Conservation (phyloP, 2,113 vertebrate genomes). For the Gallinago media region DNA sequence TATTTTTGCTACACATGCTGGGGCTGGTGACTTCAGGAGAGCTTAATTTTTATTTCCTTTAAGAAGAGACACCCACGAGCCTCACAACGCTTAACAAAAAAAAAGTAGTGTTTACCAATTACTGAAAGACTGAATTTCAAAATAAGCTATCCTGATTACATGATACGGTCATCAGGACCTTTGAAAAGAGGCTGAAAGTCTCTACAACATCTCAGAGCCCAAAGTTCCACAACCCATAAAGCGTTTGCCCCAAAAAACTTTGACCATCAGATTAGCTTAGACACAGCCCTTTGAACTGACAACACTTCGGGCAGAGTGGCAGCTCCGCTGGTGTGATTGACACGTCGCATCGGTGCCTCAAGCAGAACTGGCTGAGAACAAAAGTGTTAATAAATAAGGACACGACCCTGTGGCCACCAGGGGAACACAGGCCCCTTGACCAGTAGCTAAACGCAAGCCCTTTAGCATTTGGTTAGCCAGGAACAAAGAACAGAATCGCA, state of each 20-base stretch:
- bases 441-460: not conserved
- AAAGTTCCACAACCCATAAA: conserved; percentile 18
- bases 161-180: not conserved
- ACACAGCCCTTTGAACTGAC: conserved; percentile 29
- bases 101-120: not conserved
- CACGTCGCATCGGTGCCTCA: not conserved
- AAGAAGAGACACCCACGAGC: conserved; percentile 50
- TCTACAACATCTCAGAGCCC: not conserved
- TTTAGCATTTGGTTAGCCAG: not conserved
- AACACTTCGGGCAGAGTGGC: not conserved
- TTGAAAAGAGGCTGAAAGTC: conserved; percentile 31
- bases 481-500: conserved; percentile 12
- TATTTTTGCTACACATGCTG: not conserved
- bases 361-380: not conserved
- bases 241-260: not conserved
- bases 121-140: not conserved
- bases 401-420: not conserved
- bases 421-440: not conserved
- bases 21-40: not conserved
- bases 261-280: not conserved
- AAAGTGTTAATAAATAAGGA: conserved; percentile 12
- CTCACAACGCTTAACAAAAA: not conserved
- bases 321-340: not conserved
- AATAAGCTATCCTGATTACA: not conserved
- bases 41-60: conserved; percentile 30